Conservation (phyloP, 2,113 vertebrate species). For the Scartelaos histophorus region DNA sequence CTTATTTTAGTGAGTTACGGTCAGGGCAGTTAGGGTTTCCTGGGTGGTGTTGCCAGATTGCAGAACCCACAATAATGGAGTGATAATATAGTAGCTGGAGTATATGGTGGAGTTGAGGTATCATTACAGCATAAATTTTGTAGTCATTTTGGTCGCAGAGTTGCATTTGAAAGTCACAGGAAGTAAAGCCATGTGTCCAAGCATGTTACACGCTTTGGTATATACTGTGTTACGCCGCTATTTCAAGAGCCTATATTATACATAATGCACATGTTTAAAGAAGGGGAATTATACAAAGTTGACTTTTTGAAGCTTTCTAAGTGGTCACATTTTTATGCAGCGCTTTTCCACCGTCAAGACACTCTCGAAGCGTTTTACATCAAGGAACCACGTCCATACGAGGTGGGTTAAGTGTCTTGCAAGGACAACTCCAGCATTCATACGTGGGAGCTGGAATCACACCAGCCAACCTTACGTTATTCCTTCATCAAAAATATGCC, state of each 20-base stretch:
- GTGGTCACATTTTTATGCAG: no score
- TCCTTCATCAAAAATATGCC: no score
- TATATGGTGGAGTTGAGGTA: not conserved
- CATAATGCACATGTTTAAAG: not conserved
- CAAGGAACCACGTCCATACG: no score
- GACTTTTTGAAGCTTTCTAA: no score
- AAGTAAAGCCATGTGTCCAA: not conserved
- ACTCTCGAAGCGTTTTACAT: no score
- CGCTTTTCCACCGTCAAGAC: no score
- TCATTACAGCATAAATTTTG: conserved; percentile 3
- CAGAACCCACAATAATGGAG: not conserved
- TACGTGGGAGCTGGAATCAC: no score
- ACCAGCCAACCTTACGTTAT: no score
- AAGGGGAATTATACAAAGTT: no score
- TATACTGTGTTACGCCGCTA: not conserved
- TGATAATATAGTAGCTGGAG: not conserved
- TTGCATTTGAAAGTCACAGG: not conserved
- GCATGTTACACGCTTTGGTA: not conserved
- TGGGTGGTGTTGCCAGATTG: conserved; percentile 3
- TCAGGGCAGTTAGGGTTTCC: not conserved
- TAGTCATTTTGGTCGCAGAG: not conserved
- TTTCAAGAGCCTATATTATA: not conserved
- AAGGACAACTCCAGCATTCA: no score
- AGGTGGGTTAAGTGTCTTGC: no score
- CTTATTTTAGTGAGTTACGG: conserved; percentile 15